Conservation (phyloP, 2,113 vertebrate genomes). For the Propithecus coquereli region DNA sequence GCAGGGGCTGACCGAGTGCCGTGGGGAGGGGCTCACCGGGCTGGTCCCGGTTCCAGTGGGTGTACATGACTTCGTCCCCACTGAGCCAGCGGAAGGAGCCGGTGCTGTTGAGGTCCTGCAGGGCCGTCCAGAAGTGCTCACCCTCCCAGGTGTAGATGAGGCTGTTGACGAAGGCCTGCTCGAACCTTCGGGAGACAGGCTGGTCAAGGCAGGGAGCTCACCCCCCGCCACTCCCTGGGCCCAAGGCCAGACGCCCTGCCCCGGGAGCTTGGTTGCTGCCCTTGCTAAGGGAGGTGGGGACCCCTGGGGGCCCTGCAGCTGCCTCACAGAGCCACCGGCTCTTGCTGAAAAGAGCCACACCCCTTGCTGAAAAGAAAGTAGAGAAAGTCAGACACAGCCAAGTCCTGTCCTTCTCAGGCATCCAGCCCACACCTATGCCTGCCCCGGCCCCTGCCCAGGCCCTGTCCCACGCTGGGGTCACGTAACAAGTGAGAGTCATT, state of each 20-base stretch:
- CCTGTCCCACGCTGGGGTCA: background rate
- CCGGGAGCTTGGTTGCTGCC: rapidly evolving
- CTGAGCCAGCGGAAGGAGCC: conserved; percentile 92
- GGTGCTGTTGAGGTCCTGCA: conserved; percentile 86
- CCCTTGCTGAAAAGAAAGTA: background rate
- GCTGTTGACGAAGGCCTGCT: conserved; percentile 95
- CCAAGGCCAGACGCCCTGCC: background rate
- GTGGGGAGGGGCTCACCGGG: conserved; percentile 82
- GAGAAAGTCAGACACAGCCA: background rate
- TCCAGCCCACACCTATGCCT: background rate
- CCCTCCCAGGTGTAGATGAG: conserved; percentile 90
- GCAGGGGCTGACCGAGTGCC: background rate
- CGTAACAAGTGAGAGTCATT: background rate
- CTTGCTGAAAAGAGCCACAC: no score
- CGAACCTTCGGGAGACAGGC: conserved; percentile 84
- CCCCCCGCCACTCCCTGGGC: rapidly evolving
- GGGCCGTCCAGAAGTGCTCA: conserved; percentile 91
- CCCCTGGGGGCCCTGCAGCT: background rate
- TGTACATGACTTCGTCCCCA: conserved; percentile 90
- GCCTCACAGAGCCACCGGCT: background rate
- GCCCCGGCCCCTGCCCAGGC: background rate
- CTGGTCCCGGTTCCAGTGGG: conserved; percentile 96
- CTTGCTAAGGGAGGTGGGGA: background rate
- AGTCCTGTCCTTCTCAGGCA: background rate
- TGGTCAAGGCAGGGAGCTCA: background rate